Base-by-base conservation (phyloP, 2,888 invertebrate species). In the Agapostemon virescens region DNA sequence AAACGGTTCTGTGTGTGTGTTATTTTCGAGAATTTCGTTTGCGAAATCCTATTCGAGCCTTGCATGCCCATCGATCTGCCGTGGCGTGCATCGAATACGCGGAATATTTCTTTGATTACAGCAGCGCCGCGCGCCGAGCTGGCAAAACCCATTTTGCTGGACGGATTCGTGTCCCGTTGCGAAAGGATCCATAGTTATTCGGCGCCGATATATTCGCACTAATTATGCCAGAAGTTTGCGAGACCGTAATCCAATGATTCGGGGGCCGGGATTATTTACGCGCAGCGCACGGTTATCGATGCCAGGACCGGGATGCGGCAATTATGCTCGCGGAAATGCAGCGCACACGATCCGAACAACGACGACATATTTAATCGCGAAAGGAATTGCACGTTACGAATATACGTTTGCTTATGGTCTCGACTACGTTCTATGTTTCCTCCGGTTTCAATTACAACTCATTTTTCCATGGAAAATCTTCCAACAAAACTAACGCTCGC, bases 1-100 rank as follows among this genome's bases (percentile, higher is more conserved):
- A 71, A 66, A 38, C 45, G 40, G 6, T 17, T 7, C 20, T 33
- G 26, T n/a, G n/a, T n/a, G n/a, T n/a, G n/a, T n/a, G 58, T 58
- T 66, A 66, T 76, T 67, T 76, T 45, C 23, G 49, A 30, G 42
- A 55, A 38, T 66, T 75, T 55, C n/a, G 20, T n/a, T 23, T 1
- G n/a, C n/a, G 40, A 64, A 42, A 69, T 63, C 23, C 36, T 40
- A 30, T 55, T 75, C 52, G 11, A 17, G 23, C 11, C 20, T n/a
- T n/a, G 73, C 36, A 9, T 33, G 42, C 23, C 17, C 38, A 61
- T 38, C 23, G 58, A 38, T 36, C 1, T 45, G 40, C 17, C 38
- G 13, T 15, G 13, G 7, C 36, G 17, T 11, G 17, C 17, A 55
- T 17, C 9, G 17, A 49, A 75, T 30, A 40, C 30, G 4, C 11